phyloP scores from a whole-genome alignment of 2,888 invertebrate species.

The Lamproptera curius region DNA sequence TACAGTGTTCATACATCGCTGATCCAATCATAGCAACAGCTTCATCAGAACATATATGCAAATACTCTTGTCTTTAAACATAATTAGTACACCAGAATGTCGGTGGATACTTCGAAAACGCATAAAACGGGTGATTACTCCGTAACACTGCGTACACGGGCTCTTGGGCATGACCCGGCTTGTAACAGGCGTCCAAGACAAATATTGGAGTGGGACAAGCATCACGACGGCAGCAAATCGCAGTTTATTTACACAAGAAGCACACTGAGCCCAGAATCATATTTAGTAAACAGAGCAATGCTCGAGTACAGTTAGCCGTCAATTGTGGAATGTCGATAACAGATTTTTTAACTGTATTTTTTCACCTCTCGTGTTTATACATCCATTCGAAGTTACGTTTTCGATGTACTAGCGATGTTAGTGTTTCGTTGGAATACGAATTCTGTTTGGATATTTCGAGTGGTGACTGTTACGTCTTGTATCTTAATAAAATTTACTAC shows the following conservation, averaged over 20 bases:
- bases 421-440: background rate
- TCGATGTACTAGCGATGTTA: background rate
- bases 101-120: too few species aligned
- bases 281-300: conserved; percentile 60
- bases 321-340: conserved; percentile 52
- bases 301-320: conserved; percentile 57
- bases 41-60: too few species aligned
- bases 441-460: too few species aligned
- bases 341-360: conserved; percentile 34
- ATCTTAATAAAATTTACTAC: too few species aligned
- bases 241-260: conserved; percentile 60
- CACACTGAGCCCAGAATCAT: conserved; percentile 53
- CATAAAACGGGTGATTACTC: too few species aligned
- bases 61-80: too few species aligned
- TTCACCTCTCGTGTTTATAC: conserved; percentile 11
- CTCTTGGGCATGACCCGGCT: conserved; percentile 44
- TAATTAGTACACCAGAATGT: too few species aligned
- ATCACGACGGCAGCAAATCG: conserved; percentile 68
- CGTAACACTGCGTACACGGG: too few species aligned
- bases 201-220: conserved; percentile 66
- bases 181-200: conserved; percentile 67
- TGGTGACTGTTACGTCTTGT: too few species aligned
- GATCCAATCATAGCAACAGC: too few species aligned
- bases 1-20: too few species aligned
- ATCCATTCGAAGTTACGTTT: conserved; percentile 8